Base-by-base conservation (phyloP, 2,113 vertebrate genomes). In the Arothron firmamentum region DNA sequence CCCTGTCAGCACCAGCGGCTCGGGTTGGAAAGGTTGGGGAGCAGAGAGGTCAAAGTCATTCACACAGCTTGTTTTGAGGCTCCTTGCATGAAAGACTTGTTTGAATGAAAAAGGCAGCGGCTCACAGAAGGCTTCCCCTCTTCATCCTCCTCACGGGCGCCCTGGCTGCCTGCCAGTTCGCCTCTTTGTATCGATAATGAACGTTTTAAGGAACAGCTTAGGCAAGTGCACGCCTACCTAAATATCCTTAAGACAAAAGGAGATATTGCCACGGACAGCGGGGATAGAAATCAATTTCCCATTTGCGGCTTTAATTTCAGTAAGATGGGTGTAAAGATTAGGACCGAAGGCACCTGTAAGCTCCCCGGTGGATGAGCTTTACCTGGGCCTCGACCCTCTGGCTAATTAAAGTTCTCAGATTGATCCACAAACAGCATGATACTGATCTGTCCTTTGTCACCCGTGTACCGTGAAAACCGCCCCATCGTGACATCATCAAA, bases 271-370 rank as follows among this genome's bases (percentile, higher is more conserved):
- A 82, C 71, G 78, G 91, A 90, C 87, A 82, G 82, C 81, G 78
- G 78, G 83, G 84, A 79, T 84, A 88, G 90, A 92, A 91, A 92
- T 92, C 91, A 90, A 91, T 92, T 92, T 91, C 90, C 90, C 90
- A 92, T 92, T 92, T 92, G 86, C 90, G 59, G 86, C 86, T 91
- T 92, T 92, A 91, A 91, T 92, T 92, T 91, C 87, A 84, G 78
- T 20, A 72, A 85, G 90, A 91, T 91, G 86, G 88, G 87, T 31
- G 70, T 73, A 72, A 87, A 92, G 90, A 92, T 92, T 92, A 91
- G 83, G 84, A 87, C 85, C 79, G 86, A 80, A 75, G 87, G 86
- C 88, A 89, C 85, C 88, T 90, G 89, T 87, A 88, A 91, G 86
- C 87, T 82, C 71, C 81, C 76, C 69, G 65, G 47, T 79, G 86